Evolutionary conservation across 2,113 vertebrate genomes (phyloP).

Genomic region (Psittacara wagleri): DNA sequence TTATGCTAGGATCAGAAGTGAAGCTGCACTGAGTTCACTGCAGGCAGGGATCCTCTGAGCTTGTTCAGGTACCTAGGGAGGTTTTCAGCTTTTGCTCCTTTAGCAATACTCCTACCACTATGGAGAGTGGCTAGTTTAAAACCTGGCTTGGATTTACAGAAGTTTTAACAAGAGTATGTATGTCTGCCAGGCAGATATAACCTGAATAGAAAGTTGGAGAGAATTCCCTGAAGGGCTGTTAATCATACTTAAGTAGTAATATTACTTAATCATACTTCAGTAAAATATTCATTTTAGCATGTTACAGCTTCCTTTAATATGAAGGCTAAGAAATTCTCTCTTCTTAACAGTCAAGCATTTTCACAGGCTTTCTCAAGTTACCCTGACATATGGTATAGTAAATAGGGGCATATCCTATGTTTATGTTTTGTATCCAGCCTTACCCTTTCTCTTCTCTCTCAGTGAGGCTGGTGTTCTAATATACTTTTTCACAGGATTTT

Average conservation of each 20-base stretch:
- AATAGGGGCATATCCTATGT: background rate
- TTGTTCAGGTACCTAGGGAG: background rate
- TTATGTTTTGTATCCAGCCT: background rate
- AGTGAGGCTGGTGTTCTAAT: background rate
- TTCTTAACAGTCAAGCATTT: background rate
- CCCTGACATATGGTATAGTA: background rate
- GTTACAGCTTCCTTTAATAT: background rate
- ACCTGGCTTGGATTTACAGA: background rate
- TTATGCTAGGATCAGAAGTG: background rate
- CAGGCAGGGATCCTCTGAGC: background rate
- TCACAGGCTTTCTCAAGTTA: background rate
- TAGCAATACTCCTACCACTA: background rate
- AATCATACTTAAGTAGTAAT: background rate
- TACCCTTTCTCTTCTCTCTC: background rate
- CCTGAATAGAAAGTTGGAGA: background rate
- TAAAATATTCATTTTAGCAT: background rate
- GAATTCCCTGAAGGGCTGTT: background rate
- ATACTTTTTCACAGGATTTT: background rate
- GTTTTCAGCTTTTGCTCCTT: background rate
- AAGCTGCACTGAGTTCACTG: background rate
- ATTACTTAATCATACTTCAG: background rate
- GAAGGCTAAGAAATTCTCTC: background rate
- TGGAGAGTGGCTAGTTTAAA: background rate
- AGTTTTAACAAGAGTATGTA: background rate
- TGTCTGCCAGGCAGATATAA: background rate